phyloP scores from a whole-genome alignment of 1,140 invertebrate genomes.

The Branchinecta lynchi region DNA sequence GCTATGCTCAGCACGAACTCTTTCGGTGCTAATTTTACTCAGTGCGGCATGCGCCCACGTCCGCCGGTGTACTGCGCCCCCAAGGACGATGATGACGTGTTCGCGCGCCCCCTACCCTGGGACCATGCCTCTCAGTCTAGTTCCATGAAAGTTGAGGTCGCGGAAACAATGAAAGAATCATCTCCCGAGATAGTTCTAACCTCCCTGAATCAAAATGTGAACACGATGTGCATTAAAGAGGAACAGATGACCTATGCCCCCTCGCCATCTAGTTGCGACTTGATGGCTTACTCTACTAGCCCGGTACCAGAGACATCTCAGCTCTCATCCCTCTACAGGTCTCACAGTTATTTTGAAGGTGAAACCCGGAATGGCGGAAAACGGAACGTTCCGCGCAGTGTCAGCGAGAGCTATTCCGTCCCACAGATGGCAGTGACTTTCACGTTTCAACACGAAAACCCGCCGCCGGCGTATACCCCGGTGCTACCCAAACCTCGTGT shows the following conservation, averaged over 20 bases:
- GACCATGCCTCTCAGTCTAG: conserved; percentile 20
- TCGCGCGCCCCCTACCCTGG: conserved; percentile 32
- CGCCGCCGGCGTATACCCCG: conserved; percentile 19
- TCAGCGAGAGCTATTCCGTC: not conserved
- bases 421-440: not conserved
- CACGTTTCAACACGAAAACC: conserved; percentile 2
- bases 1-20: conserved; percentile 21
- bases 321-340: not conserved
- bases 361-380: not conserved
- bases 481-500: not conserved
- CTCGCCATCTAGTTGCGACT: not conserved
- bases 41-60: not conserved
- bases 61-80: conserved; percentile 32
- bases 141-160: not conserved
- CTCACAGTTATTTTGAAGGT: not conserved
- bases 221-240: not conserved
- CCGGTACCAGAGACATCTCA: not conserved
- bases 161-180: not conserved
- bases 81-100: conserved; percentile 26
- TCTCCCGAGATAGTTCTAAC: not conserved
- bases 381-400: not conserved
- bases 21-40: conserved; percentile 31
- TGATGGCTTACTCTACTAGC: not conserved
- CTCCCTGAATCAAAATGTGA: not conserved
- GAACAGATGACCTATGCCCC: not conserved